Conservation (phyloP, 2,888 invertebrate genomes). For the Dioctria linearis region DNA sequence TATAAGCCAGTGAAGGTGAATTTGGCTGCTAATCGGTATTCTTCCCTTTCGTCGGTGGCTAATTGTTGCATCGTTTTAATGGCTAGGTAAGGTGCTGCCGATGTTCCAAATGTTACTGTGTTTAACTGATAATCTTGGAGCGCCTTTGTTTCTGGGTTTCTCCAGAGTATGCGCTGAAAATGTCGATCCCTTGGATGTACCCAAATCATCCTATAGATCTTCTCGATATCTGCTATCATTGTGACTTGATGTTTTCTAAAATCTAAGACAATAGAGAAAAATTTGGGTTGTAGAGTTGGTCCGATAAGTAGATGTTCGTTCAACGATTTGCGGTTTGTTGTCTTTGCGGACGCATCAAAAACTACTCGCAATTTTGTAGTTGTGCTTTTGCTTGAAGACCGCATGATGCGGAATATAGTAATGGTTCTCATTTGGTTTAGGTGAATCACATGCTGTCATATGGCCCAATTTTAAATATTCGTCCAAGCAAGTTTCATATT, state of each 20-base stretch:
- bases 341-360: too few species aligned
- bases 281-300: constrained; percentile 11
- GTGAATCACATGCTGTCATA: too few species aligned
- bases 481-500: too few species aligned
- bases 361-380: too few species aligned
- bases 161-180: constrained; percentile 18
- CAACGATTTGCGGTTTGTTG: neutral
- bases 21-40: constrained; percentile 5
- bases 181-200: neutral
- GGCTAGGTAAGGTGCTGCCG: constrained; percentile 20
- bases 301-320: constrained; percentile 9
- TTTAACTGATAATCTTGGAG: neutral
- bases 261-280: neutral
- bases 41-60: constrained; percentile 8
- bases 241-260: neutral
- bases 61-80: constrained; percentile 9
- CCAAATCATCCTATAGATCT: neutral
- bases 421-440: neutral
- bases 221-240: neutral
- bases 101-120: constrained; percentile 16
- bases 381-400: too few species aligned
- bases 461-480: too few species aligned
- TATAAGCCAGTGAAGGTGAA: neutral
- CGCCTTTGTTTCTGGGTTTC: neutral
- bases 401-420: neutral